These are phyloP conservation scores for Gulo gulo DNA, from an alignment of 2,113 vertebrate species.

Conservation along the genomic window DNA sequence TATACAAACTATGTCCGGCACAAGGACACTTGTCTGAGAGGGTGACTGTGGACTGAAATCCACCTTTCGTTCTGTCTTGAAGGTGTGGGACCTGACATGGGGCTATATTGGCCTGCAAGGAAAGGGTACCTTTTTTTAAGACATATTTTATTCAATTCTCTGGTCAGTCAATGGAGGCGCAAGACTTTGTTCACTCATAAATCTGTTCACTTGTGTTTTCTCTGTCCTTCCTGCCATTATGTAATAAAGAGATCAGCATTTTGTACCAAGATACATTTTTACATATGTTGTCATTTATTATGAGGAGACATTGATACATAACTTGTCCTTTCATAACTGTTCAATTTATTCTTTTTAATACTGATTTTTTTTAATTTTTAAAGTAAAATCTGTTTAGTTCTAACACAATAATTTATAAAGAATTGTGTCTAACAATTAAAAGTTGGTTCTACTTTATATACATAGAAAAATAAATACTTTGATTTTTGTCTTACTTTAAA, in stretches of 20 bases:
- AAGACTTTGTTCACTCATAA: not conserved
- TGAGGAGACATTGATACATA: not conserved
- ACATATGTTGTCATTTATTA: not conserved
- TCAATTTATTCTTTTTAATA: not conserved
- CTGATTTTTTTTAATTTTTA: not conserved
- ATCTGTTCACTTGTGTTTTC: not conserved
- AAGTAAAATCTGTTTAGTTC: not conserved
- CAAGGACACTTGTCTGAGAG: not conserved
- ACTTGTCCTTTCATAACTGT: not conserved
- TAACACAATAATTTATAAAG: not conserved
- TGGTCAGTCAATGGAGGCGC: not conserved
- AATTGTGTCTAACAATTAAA: not conserved
- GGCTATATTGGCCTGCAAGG: fast-evolving
- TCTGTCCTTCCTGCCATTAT: not conserved
- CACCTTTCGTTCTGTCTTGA: not conserved
- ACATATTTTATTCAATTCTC: not conserved
- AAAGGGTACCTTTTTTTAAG: not conserved
- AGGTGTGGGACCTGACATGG: not conserved
- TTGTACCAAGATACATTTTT: not conserved
- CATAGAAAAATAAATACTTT: slow-evolving; percentile 1
- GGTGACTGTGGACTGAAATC: not conserved
- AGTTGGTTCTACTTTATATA: not conserved
- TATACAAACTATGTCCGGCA: not conserved
- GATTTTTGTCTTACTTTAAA: not conserved
- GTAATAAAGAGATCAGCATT: not conserved